These are phyloP conservation scores for Mycogona germanica DNA, from an alignment of 2,888 invertebrate genomes.

Conservation along the genomic window DNA sequence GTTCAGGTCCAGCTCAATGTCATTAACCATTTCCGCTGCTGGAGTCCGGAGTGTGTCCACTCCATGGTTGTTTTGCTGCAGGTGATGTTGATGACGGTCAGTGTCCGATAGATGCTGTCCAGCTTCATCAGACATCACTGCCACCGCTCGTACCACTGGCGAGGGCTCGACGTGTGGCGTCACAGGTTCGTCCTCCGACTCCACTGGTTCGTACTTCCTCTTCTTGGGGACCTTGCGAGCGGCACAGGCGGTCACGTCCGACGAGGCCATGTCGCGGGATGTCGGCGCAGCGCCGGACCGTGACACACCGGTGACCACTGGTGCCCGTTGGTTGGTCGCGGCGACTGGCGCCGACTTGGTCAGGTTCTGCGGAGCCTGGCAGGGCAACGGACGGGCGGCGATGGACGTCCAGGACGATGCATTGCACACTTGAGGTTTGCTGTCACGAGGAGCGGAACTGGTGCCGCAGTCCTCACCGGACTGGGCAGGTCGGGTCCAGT, in stretches of 20 bases:
- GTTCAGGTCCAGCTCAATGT: conserved; percentile 59
- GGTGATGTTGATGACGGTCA: conserved; percentile 21
- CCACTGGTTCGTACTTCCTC: conserved; percentile 70
- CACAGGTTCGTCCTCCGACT: conserved; percentile 51
- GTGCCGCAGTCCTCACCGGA: no score
- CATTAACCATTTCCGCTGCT: not conserved
- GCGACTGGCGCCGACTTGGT: no score
- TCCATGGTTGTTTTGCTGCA: not conserved
- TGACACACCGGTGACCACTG: no score
- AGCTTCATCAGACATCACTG: not conserved
- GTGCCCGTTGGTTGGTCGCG: no score
- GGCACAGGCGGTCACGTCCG: not conserved
- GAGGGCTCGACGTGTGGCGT: conserved; percentile 1
- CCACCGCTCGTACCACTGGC: conserved; percentile 1
- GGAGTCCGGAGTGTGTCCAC: not conserved
- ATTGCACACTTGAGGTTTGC: no score
- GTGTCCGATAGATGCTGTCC: not conserved
- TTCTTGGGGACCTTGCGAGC: conserved; percentile 75
- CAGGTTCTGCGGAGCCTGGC: no score
- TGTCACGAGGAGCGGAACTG: no score
- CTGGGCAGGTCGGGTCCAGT: no score
- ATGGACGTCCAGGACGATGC: no score
- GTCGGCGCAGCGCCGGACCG: no score
- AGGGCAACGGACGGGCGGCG: no score
- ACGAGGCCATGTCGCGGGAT: conserved; percentile 4